phyloP scores from a whole-genome alignment of 1,140 invertebrate genomes.

The Diuraphis noxia region DNA sequence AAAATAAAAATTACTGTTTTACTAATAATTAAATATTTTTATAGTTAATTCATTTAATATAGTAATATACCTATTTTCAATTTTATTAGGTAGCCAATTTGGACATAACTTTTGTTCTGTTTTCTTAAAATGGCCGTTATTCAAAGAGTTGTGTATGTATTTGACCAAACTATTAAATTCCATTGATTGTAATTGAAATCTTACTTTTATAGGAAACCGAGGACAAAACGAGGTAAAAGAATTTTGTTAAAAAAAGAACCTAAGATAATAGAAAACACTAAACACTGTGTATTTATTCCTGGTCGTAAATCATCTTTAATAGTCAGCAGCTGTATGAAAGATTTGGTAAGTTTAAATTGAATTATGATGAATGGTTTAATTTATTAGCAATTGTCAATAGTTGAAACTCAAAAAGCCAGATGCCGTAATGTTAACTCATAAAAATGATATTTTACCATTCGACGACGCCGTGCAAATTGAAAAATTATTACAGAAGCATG shows the following conservation, averaged over 20 bases:
- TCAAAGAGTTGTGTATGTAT: slow-evolving; percentile 62
- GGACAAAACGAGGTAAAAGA: slow-evolving; percentile 85
- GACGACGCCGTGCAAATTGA: slow-evolving; percentile 83
- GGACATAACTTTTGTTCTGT: not conserved
- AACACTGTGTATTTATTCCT: slow-evolving; percentile 82
- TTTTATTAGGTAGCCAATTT: not conserved
- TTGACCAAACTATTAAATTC: slow-evolving; percentile 11
- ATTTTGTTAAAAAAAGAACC: slow-evolving; percentile 79
- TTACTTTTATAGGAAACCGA: slow-evolving; percentile 63
- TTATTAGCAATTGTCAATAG: slow-evolving; percentile 59
- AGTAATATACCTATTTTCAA: no score
- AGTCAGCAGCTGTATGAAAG: slow-evolving; percentile 78
- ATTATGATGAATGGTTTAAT: slow-evolving; percentile 19
- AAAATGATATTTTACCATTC: slow-evolving; percentile 85
- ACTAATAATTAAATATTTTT: no score
- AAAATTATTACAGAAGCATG: slow-evolving; percentile 81
- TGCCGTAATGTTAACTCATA: slow-evolving; percentile 74
- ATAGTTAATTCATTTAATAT: no score
- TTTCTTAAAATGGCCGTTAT: slow-evolving; percentile 58
- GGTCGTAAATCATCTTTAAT: slow-evolving; percentile 81
- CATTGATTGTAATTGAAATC: slow-evolving; percentile 1
- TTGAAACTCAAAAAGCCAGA: slow-evolving; percentile 85
- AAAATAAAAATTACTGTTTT: no score
- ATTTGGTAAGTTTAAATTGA: slow-evolving; percentile 69
- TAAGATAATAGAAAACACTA: slow-evolving; percentile 86